These are phyloP conservation scores for Capromys pilorides DNA, from an alignment of 2,797 vertebrate species.

Conservation along the genomic window DNA sequence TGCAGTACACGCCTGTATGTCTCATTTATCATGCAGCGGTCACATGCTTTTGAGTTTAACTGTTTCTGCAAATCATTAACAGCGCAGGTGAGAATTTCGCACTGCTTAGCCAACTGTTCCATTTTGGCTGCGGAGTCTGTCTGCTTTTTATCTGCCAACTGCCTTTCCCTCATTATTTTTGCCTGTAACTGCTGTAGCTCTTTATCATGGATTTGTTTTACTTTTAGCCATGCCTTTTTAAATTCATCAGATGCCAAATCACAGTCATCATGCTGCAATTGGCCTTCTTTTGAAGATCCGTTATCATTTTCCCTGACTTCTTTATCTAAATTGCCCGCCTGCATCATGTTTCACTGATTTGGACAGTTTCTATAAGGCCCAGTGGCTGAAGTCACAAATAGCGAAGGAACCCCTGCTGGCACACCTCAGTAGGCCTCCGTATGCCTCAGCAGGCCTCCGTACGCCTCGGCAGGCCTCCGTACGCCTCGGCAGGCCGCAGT, in stretches of 20 bases:
- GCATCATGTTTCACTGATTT: background rate
- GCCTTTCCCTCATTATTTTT: conserved; percentile 60
- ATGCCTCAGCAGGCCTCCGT: too few species aligned
- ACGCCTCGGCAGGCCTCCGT: too few species aligned
- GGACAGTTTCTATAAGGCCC: too few species aligned
- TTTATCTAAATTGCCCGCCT: background rate
- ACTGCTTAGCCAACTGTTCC: background rate
- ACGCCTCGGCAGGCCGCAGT: too few species aligned
- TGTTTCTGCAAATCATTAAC: background rate
- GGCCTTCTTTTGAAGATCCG: rapidly evolving
- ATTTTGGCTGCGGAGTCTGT: background rate
- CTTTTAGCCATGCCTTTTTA: conserved; percentile 47
- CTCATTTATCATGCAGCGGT: conserved; percentile 23
- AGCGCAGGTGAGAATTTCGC: background rate
- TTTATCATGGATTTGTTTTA: conserved; percentile 67
- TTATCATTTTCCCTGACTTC: background rate
- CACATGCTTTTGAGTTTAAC: conserved; percentile 42
- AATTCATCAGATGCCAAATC: conserved; percentile 15
- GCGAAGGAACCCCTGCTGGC: too few species aligned
- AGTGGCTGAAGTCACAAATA: too few species aligned
- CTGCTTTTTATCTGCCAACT: background rate
- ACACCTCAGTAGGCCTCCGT: too few species aligned
- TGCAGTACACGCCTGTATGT: background rate
- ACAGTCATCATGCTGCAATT: background rate
- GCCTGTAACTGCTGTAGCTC: conserved; percentile 14